Evolutionary conservation across 2,888 invertebrate species (phyloP).

Genomic region (Lumbricus terrestris): DNA sequence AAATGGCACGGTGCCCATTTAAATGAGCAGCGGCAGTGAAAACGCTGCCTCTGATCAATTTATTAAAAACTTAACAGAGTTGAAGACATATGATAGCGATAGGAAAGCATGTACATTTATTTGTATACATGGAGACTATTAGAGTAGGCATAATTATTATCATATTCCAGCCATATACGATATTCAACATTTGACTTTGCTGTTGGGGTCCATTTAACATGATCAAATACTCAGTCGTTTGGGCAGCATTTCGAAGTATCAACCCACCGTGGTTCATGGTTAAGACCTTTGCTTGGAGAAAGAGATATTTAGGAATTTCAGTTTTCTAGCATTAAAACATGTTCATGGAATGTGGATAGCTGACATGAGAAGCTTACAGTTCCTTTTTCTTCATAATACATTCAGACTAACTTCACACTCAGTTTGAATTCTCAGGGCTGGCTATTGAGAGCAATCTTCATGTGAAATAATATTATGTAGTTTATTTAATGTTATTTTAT

Average conservation of each 20-base stretch:
- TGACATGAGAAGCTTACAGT: background rate
- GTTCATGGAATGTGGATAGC: background rate
- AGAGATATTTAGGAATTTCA: background rate
- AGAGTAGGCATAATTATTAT: no score
- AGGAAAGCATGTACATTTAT: background rate
- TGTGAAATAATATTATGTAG: no score
- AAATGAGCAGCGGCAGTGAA: no score
- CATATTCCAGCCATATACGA: no score
- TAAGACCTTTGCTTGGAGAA: background rate
- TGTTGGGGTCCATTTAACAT: background rate
- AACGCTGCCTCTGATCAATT: no score
- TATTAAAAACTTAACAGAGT: no score
- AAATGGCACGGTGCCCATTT: no score
- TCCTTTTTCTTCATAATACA: background rate
- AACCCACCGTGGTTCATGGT: background rate
- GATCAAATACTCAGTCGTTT: background rate
- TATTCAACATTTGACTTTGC: background rate
- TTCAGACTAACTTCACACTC: background rate
- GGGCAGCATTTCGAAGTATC: background rate
- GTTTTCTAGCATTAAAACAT: background rate
- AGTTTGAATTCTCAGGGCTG: no score
- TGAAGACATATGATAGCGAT: no score
- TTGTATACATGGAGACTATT: background rate
- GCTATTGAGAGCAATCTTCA: no score
- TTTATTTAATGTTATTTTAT: no score